Percentiles rank a stretch among this genome's conserved stretches.
These are phyloP conservation scores for Anastatus disparis DNA, from an alignment of 1,140 invertebrate genomes.

Conservation along the genomic window DNA sequence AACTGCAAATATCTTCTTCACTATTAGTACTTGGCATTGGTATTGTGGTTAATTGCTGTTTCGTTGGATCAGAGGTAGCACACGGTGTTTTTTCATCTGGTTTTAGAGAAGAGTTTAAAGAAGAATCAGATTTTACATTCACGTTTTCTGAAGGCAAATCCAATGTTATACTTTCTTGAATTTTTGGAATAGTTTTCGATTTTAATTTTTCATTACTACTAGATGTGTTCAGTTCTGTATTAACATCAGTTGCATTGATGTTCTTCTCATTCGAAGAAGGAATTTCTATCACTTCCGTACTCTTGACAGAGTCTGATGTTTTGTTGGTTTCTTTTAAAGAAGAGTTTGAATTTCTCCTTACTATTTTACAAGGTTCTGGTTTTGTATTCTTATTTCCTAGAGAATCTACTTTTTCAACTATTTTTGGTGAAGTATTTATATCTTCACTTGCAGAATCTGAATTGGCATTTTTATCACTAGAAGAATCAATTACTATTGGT, in stretches of 20 bases:
- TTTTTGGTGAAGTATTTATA: background rate
- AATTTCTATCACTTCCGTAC: background rate
- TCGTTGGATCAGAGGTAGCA: too few species aligned
- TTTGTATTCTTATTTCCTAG: too few species aligned
- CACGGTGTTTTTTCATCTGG: too few species aligned
- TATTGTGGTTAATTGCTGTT: background rate
- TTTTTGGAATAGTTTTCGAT: background rate
- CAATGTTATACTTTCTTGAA: conserved; percentile 4
- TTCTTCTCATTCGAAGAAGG: background rate
- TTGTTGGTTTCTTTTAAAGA: background rate
- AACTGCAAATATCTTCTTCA: conserved; percentile 19
- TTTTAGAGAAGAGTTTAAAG: too few species aligned
- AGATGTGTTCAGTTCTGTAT: background rate
- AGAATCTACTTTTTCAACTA: background rate
- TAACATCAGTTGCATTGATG: too few species aligned
- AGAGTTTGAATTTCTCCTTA: background rate
- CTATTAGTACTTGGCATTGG: background rate
- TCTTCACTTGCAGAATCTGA: background rate
- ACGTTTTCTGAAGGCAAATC: background rate
- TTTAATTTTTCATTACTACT: background rate
- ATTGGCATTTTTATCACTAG: background rate
- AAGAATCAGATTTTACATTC: background rate
- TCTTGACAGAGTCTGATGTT: background rate
- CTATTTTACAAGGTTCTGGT: too few species aligned
- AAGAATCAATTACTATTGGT: background rate